These are phyloP conservation scores for Latrodectus elegans DNA, from an alignment of 2,888 invertebrate species.

Conservation along the genomic window DNA sequence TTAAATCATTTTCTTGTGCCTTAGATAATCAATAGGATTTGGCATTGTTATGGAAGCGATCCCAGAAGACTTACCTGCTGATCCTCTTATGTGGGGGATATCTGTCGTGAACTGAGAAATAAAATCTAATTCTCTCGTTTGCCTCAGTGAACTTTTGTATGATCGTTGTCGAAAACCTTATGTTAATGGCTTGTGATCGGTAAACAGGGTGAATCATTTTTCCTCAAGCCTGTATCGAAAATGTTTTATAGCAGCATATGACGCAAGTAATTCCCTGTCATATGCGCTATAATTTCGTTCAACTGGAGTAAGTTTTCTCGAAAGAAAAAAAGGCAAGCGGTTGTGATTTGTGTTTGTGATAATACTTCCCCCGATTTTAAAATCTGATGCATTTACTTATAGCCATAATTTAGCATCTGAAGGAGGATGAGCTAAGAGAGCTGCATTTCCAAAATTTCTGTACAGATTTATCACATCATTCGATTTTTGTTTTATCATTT, in stretches of 20 bases:
- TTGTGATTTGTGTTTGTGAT: conserved; percentile 51
- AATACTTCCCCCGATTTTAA: conserved; percentile 28
- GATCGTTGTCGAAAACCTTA: conserved; percentile 19
- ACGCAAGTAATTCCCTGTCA: not conserved
- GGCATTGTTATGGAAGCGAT: not conserved
- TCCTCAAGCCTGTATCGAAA: too few relatives aligned
- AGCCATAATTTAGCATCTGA: not conserved
- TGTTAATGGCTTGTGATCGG: too few relatives aligned
- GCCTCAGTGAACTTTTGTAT: conserved; percentile 17
- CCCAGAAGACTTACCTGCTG: not conserved
- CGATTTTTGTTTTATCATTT: conserved; percentile 9
- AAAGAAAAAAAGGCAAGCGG: conserved; percentile 47
- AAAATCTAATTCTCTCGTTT: conserved; percentile 15
- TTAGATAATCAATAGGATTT: not conserved
- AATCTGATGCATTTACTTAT: conserved; percentile 12
- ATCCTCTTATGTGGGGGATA: not conserved
- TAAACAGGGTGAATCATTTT: too few relatives aligned
- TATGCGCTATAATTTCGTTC: too few relatives aligned
- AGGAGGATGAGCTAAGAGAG: not conserved
- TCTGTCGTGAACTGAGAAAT: conserved; percentile 46
- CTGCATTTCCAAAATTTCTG: not conserved
- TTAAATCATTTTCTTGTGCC: not conserved
- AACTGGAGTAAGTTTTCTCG: too few relatives aligned
- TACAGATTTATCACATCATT: not conserved
- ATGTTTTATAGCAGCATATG: too few relatives aligned